phyloP scores from a whole-genome alignment of 2,113 vertebrate species.

The Ictidomys tridecemlineatus region DNA sequence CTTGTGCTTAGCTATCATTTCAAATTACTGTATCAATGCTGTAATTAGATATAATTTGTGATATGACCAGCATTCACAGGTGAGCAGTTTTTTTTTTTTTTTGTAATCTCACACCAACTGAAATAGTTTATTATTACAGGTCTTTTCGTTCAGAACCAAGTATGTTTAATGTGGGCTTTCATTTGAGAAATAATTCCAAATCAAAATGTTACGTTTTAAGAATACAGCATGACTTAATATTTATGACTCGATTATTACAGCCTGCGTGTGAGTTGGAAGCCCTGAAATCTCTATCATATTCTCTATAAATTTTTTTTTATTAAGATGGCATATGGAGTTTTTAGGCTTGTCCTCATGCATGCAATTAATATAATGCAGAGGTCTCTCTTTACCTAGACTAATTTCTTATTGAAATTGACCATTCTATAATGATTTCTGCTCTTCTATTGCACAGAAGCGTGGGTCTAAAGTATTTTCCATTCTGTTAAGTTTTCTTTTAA shows the following conservation, averaged over 20 bases:
- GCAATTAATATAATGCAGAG: conserved; percentile 57
- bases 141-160: conserved; percentile 69
- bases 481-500: conserved; percentile 83
- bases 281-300: not conserved
- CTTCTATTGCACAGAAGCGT: conserved; percentile 64
- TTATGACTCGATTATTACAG: conserved; percentile 65
- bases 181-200: conserved; percentile 65
- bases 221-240: conserved; percentile 72
- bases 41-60: conserved; percentile 83
- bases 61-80: conserved; percentile 83
- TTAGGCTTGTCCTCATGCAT: conserved; percentile 54
- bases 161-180: conserved; percentile 46
- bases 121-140: conserved; percentile 74
- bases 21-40: conserved; percentile 81
- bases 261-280: not conserved
- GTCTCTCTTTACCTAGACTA: conserved; percentile 34
- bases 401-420: conserved; percentile 69
- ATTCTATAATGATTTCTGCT: conserved; percentile 61
- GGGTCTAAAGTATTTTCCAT: conserved; percentile 73
- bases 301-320: not conserved
- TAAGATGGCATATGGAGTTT: conserved; percentile 35
- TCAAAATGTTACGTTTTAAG: conserved; percentile 77
- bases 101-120: conserved; percentile 67
- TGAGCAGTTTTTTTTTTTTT: conserved; percentile 76
- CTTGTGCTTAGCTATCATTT: conserved; percentile 84